These are phyloP conservation scores for Dascyllus trimaculatus DNA, from an alignment of 2,113 vertebrate genomes.

Conservation along the genomic window DNA sequence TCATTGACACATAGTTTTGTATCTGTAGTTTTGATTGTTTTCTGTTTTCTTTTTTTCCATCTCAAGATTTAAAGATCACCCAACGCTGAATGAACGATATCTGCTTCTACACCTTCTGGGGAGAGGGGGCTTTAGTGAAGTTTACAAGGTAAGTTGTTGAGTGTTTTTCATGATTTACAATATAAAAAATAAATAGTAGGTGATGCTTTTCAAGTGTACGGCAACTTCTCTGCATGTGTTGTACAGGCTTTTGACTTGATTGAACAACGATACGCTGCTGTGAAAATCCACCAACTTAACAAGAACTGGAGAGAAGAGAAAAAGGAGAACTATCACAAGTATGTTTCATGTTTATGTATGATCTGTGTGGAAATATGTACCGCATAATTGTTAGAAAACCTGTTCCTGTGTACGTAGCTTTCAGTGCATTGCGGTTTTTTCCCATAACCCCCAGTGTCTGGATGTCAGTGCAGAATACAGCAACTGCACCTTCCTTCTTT, in stretches of 20 bases:
- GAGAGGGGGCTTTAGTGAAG: slow-evolving; percentile 99
- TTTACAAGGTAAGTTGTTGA: slow-evolving; percentile 91
- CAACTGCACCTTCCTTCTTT: slow-evolving; percentile 34
- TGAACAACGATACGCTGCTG: slow-evolving; percentile 98
- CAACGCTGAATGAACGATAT: slow-evolving; percentile 97
- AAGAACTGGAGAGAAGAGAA: slow-evolving; percentile 99
- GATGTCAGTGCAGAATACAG: neutral
- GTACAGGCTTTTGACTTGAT: slow-evolving; percentile 97
- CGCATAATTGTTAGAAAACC: neutral
- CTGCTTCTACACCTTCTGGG: slow-evolving; percentile 97
- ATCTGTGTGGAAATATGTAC: neutral
- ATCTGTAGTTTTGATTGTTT: neutral
- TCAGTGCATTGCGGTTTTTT: slow-evolving; percentile 46
- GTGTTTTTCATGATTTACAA: neutral
- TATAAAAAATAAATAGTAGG: neutral
- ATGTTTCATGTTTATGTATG: slow-evolving; percentile 65
- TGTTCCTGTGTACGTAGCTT: neutral
- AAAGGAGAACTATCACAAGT: slow-evolving; percentile 99
- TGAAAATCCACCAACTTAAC: slow-evolving; percentile 99
- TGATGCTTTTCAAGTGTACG: neutral
- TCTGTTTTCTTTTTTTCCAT: slow-evolving; percentile 13
- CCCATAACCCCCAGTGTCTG: slow-evolving; percentile 11
- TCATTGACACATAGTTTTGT: neutral
- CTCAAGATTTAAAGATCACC: slow-evolving; percentile 98
- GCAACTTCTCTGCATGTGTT: neutral